These are phyloP conservation scores for Pempheris klunzingeri DNA, from an alignment of 2,797 vertebrate species.

Conservation along the genomic window DNA sequence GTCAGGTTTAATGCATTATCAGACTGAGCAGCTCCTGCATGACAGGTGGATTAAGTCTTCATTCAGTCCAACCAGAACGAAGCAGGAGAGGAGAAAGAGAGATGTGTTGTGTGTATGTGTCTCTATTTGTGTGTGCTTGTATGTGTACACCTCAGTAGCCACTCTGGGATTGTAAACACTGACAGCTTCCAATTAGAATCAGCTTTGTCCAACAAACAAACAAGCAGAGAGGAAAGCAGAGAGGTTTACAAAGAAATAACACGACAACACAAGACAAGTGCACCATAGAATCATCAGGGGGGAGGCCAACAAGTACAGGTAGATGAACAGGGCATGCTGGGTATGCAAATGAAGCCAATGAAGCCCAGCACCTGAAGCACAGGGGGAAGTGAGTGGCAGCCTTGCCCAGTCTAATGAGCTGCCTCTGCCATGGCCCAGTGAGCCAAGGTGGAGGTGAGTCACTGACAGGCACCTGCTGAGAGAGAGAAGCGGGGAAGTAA, in stretches of 20 bases:
- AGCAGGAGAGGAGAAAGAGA: constrained; percentile 67
- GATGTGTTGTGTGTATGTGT: constrained; percentile 64
- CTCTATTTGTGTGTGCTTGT: constrained; percentile 72
- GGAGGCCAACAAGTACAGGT: constrained; percentile 80
- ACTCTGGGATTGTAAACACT: constrained; percentile 87
- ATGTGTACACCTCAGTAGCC: constrained; percentile 80
- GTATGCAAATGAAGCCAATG: constrained; percentile 87
- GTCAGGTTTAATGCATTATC: constrained; percentile 76
- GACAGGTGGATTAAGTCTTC: constrained; percentile 82
- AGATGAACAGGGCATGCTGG: constrained; percentile 86
- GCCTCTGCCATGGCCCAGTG: constrained; percentile 81
- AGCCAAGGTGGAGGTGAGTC: constrained; percentile 83
- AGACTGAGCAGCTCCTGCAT: constrained; percentile 71
- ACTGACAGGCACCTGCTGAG: constrained; percentile 79
- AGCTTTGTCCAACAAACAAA: constrained; percentile 90
- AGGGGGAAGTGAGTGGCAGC: constrained; percentile 80
- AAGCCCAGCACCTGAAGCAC: constrained; percentile 77
- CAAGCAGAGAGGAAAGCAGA: constrained; percentile 84
- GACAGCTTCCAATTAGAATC: constrained; percentile 90
- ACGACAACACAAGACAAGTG: constrained; percentile 82
- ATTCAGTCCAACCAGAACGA: constrained; percentile 72
- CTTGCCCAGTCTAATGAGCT: constrained; percentile 85
- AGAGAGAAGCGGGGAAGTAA: constrained; percentile 54
- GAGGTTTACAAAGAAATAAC: constrained; percentile 85
- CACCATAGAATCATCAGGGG: constrained; percentile 79